Base-by-base conservation (phyloP, 64 coral and sea anemone genomes). In the Orbicella faveolata region DNA sequence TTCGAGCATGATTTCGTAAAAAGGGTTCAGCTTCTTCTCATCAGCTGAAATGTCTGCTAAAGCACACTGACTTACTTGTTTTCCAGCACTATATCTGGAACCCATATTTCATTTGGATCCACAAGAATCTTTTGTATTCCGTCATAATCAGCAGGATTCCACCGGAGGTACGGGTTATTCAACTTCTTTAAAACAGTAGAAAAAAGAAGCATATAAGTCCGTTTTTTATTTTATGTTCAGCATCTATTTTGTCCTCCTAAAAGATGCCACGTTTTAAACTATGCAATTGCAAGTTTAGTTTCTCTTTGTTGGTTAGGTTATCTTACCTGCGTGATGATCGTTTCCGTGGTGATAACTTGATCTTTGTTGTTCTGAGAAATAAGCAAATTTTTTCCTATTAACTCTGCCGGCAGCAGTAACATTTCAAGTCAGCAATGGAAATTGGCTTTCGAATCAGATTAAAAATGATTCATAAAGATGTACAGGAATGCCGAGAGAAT, bases 81-180 rank as follows among this genome's bases (percentile, higher is more conserved):
- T 76, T 83, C 63, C 20, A 95, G 89, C 20, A 87, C 84, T 30
- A 95, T 52, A 74, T 95, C 94, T 10, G 94, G 94, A 13, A 83
- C 80, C 94, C 94, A 95, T 17, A 95, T 20, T n/a, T 81, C 65
- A 0, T 88, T 80, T 61, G 89, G 69, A 23, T 87, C 89, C 11
- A 95, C 94, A 36, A 80, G 76, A 55, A 92, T 87, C 6, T 65
- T 75, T 41, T 48, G 78, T 69, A 92, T 23, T 3, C 73, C 85
- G 5, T 80, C 78, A 73, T 91, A 95, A 55, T 88, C 63, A 15
- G 30, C 33, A 61, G 94, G 67, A 81, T 95, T 73, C 94, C 94
- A 95, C 39, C 39, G 87, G 2, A 95, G 61, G 55, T 83, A 79
- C 18, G 83, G 83, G 5, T 95, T 95, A 34, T 21, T 61, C 94